Evolutionary conservation across 2,888 invertebrate species (phyloP).

Genomic region (Unio pictorum): DNA sequence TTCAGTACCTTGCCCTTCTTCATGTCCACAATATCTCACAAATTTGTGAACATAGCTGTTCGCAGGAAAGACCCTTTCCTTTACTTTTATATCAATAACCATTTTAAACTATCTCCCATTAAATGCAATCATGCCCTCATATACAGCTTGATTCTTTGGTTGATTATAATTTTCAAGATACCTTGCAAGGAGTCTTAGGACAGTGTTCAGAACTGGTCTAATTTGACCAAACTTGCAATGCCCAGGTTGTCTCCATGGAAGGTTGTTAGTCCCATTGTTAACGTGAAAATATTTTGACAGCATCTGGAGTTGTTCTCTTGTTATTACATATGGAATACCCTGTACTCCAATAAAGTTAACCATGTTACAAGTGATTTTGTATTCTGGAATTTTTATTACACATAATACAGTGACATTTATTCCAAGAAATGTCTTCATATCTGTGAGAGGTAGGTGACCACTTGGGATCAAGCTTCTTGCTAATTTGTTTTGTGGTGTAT

Average conservation of each 20-base stretch:
- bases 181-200: slow-evolving; percentile 2
- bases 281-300: too few species aligned
- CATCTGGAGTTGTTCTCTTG: too few species aligned
- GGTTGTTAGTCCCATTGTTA: too few species aligned
- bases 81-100: slow-evolving; percentile 19
- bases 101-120: slow-evolving; percentile 7
- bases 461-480: too few species aligned
- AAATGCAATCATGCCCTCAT: slow-evolving; percentile 18
- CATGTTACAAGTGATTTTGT: too few species aligned
- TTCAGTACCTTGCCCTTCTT: slow-evolving; percentile 5
- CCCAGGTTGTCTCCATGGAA: not conserved
- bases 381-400: too few species aligned
- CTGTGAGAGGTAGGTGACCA: too few species aligned
- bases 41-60: slow-evolving; percentile 17
- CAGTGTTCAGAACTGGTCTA: slow-evolving; percentile 4
- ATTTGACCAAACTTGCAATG: slow-evolving; percentile 20
- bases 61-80: slow-evolving; percentile 10
- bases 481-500: too few species aligned
- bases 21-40: slow-evolving; percentile 11
- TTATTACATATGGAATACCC: too few species aligned
- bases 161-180: slow-evolving; percentile 12
- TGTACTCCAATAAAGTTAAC: too few species aligned
- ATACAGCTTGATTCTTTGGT: slow-evolving; percentile 6
- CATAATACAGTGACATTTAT: too few species aligned
- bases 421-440: too few species aligned